Conservation (phyloP, 2,888 invertebrate species). For the Agrotis ipsilon region DNA sequence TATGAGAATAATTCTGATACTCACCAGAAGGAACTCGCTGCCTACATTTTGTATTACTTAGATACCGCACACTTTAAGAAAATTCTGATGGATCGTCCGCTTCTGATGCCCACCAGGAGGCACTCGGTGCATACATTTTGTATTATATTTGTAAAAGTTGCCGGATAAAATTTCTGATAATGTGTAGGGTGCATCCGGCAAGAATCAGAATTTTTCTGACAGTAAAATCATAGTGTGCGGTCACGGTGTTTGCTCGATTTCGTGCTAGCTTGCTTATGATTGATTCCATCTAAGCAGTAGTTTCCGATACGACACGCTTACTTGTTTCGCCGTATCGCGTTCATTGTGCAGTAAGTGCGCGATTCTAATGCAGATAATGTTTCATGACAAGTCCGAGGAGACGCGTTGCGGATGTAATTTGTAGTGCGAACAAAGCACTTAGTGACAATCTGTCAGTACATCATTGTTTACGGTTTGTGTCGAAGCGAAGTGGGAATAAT, state of each 20-base stretch:
- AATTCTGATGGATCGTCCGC: too few relatives aligned
- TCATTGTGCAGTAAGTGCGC: conserved; percentile 47
- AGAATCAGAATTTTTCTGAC: too few relatives aligned
- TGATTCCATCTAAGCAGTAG: conserved; percentile 59
- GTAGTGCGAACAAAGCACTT: conserved; percentile 56
- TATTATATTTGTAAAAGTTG: too few relatives aligned
- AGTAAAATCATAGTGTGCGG: too few relatives aligned
- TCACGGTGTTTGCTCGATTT: conserved; percentile 19
- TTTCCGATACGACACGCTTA: conserved; percentile 61
- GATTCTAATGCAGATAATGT: conserved; percentile 54
- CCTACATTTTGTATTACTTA: too few relatives aligned
- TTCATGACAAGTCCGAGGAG: conserved; percentile 40
- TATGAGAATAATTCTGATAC: too few relatives aligned
- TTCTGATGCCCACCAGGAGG: too few relatives aligned
- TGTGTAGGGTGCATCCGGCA: too few relatives aligned
- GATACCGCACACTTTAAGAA: too few relatives aligned
- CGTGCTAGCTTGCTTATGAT: conserved; percentile 51
- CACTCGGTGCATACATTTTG: too few relatives aligned
- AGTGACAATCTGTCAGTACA: conserved; percentile 55
- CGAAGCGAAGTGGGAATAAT: conserved; percentile 72
- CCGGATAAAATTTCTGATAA: too few relatives aligned
- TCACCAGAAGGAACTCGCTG: too few relatives aligned
- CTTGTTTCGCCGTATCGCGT: conserved; percentile 52
- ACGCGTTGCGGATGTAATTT: conserved; percentile 35
- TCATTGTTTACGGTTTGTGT: conserved; percentile 66